Evolutionary conservation across 1,140 invertebrate genomes (phyloP), one percentile per base, ranked within the genome.

Genomic region (Pissodes strobi): DNA sequence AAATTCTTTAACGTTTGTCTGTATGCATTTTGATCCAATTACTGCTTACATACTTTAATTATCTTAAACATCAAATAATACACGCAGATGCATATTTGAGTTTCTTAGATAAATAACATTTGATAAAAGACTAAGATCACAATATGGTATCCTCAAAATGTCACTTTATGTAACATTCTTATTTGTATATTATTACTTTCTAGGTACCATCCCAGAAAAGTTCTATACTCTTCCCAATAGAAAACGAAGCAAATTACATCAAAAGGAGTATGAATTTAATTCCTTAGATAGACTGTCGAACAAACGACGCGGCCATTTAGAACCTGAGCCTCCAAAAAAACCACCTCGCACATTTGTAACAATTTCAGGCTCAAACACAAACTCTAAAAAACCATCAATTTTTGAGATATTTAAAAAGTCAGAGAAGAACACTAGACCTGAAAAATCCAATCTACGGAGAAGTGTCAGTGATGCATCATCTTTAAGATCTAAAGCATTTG

Each of bases 381-480:
- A 73, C 48, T 77, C 78, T 68, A 67, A 60, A 49, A 73, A 80
- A 63, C 83, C 81, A 8, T 84, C 85, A 1, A 79, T 86, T 9
- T 85, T 86, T 46, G 85, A 83, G 25, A 70, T 87, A 1, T 87
- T 87, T 67, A 82, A 83, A 73, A 79, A 78, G 71, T 72, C 79
- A 5, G 80, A 84, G 46, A 77, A 75, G 4, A 13, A 13, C 19
- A 68, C 55, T 67, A 76, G 41, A 75, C 78, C 72, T 56, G 81
- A 67, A 74, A 82, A 55, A 74, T 79, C 70, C 63, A 82, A 46
- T 72, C 74, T 68, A 74, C 78, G 85, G 71, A 80, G 88, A 48
- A 89, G 87, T 60, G 84, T 83, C 59, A 90, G 87, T 81, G 88
- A 90, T 83, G 88, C 86, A 13, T 82, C 84, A n/a, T 76, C 82